These are phyloP conservation scores for Xenopus borealis DNA, from an alignment of 2,113 vertebrate genomes.

Conservation along the genomic window DNA sequence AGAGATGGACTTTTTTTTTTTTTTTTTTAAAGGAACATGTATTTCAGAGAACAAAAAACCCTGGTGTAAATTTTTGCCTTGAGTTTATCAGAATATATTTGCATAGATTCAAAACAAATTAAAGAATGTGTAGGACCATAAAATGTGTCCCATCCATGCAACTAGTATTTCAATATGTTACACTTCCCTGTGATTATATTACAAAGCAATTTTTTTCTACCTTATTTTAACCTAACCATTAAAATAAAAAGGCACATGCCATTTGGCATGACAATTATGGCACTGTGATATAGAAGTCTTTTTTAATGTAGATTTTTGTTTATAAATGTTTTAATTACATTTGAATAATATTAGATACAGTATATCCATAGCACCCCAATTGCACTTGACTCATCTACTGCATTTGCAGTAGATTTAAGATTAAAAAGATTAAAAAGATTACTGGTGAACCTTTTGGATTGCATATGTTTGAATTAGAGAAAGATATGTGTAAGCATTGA, in stretches of 20 bases:
- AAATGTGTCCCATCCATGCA: conserved; percentile 1
- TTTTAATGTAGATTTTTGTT: too few relatives aligned
- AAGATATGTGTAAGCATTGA: too few relatives aligned
- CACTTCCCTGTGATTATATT: conserved; percentile 8
- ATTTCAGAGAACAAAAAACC: conserved; percentile 40
- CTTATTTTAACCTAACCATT: neutral
- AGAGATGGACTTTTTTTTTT: neutral
- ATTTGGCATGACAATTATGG: neutral
- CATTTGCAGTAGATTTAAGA: too few relatives aligned
- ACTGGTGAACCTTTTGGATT: too few relatives aligned
- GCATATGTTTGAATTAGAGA: too few relatives aligned
- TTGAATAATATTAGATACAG: too few relatives aligned
- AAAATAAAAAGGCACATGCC: conserved; percentile 6
- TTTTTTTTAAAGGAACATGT: neutral
- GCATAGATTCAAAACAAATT: conserved; percentile 53
- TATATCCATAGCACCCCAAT: too few relatives aligned
- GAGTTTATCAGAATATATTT: conserved; percentile 56
- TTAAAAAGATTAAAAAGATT: too few relatives aligned
- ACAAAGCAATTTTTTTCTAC: neutral
- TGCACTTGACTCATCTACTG: too few relatives aligned
- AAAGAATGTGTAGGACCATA: conserved; percentile 47
- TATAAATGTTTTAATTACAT: too few relatives aligned
- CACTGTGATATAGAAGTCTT: too few relatives aligned
- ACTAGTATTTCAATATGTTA: neutral
- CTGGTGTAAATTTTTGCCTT: conserved; percentile 49